phyloP scores from a whole-genome alignment of 1,140 invertebrate species.

The Archegozetes longisetosus region DNA sequence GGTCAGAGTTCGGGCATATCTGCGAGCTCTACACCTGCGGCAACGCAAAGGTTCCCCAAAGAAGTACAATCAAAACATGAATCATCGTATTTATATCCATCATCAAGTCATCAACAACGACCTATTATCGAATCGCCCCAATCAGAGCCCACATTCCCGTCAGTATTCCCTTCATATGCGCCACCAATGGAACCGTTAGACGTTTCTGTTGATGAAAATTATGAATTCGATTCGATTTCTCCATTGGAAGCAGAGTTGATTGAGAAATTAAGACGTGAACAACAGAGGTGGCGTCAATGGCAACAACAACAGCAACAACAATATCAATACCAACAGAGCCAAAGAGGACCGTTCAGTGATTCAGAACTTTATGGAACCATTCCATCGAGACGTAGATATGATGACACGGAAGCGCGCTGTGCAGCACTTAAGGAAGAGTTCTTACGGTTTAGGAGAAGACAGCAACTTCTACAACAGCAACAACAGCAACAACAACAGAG shows the following conservation, averaged over 20 bases:
- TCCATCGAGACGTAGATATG: slow-evolving; percentile 22
- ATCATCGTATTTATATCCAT: background rate
- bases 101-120: background rate
- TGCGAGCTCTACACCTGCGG: slow-evolving; percentile 13
- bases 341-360: slow-evolving; percentile 3
- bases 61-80: background rate
- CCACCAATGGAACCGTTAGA: background rate
- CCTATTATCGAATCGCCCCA: background rate
- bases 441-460: slow-evolving; percentile 70
- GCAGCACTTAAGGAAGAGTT: slow-evolving; percentile 91
- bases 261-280: slow-evolving; percentile 25
- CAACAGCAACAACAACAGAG: background rate
- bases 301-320: slow-evolving; percentile 1
- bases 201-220: slow-evolving; percentile 74
- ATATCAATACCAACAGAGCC: background rate
- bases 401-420: slow-evolving; percentile 57
- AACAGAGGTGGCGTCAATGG: slow-evolving; percentile 4
- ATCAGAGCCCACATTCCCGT: background rate
- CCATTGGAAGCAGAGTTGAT: slow-evolving; percentile 27
- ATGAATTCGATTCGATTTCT: slow-evolving; percentile 62
- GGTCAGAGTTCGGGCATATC: slow-evolving; percentile 18
- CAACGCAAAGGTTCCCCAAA: background rate
- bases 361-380: slow-evolving; percentile 1
- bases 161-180: background rate
- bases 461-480: slow-evolving; percentile 41